Evolutionary conservation across 1,140 invertebrate genomes (phyloP).

Genomic region (Phymorhynchus buccinoides): DNA sequence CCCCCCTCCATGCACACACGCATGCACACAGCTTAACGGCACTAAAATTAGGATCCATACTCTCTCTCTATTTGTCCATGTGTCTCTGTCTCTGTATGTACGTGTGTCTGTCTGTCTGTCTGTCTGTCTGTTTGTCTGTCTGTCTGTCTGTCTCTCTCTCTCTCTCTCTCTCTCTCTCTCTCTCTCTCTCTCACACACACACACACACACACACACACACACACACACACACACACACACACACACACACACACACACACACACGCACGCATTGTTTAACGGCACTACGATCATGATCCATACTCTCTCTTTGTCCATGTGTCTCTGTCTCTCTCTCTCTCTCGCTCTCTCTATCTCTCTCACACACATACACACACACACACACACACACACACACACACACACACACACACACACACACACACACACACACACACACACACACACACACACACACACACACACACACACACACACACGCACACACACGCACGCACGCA

Average conservation of each 20-base stretch:
- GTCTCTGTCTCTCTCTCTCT: too few species aligned
- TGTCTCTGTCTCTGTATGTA: too few species aligned
- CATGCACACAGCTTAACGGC: too few species aligned
- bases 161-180: neutral
- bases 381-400: neutral
- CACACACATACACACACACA: neutral
- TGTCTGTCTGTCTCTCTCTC: neutral
- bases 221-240: too few species aligned
- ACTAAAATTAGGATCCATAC: too few species aligned
- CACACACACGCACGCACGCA: neutral
- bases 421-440: neutral
- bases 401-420: neutral
- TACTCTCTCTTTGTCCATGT: neutral
- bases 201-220: too few species aligned
- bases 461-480: constrained; percentile 22
- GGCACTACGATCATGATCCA: too few species aligned
- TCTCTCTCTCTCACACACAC: neutral
- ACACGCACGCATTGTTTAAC: neutral
- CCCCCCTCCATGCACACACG: too few species aligned
- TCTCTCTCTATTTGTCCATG: too few species aligned
- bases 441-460: neutral
- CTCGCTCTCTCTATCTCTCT: neutral
- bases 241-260: too few species aligned
- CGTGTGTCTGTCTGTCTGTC: neutral
- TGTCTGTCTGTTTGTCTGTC: neutral